A percentile compares a stretch with the other conserved stretches of the same genome.
These are phyloP conservation scores for Ranitomeya variabilis DNA, from an alignment of 2,113 vertebrate genomes.

Conservation along the genomic window DNA sequence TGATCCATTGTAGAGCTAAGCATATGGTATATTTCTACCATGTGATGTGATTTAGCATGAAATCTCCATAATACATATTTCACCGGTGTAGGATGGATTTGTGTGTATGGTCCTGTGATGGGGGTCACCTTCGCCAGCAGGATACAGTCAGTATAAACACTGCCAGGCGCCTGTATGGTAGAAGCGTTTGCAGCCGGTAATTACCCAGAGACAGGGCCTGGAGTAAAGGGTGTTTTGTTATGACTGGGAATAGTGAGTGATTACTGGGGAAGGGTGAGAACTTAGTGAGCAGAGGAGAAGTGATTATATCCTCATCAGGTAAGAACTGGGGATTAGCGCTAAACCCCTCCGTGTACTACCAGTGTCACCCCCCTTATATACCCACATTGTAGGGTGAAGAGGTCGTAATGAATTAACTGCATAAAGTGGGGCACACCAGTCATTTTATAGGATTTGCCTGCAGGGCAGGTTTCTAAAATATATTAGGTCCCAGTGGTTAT, in stretches of 20 bases:
- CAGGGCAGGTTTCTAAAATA: neutral
- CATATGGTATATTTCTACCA: neutral
- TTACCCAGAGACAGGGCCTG: conserved; percentile 24
- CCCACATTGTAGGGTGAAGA: neutral
- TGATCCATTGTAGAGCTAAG: too few species aligned
- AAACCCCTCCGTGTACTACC: neutral
- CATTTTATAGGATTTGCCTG: too few species aligned
- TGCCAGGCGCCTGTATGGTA: conserved; percentile 35
- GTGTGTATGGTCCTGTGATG: neutral
- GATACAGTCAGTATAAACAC: conserved; percentile 45
- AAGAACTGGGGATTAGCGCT: neutral
- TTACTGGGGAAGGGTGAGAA: conserved; percentile 34
- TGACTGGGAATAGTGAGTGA: conserved; percentile 36
- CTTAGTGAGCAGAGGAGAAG: neutral
- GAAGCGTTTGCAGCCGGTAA: conserved; percentile 37
- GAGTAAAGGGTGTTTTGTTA: conserved; percentile 29
- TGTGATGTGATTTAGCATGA: neutral
- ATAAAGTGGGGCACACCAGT: too few species aligned
- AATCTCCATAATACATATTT: neutral
- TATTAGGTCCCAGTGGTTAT: neutral
- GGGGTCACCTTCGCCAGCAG: neutral
- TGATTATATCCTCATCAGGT: neutral
- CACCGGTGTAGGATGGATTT: neutral
- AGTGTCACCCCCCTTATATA: neutral
- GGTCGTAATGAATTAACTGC: too few species aligned